These are phyloP conservation scores for Apamea crenata DNA, from an alignment of 2,888 invertebrate species.

Conservation along the genomic window DNA sequence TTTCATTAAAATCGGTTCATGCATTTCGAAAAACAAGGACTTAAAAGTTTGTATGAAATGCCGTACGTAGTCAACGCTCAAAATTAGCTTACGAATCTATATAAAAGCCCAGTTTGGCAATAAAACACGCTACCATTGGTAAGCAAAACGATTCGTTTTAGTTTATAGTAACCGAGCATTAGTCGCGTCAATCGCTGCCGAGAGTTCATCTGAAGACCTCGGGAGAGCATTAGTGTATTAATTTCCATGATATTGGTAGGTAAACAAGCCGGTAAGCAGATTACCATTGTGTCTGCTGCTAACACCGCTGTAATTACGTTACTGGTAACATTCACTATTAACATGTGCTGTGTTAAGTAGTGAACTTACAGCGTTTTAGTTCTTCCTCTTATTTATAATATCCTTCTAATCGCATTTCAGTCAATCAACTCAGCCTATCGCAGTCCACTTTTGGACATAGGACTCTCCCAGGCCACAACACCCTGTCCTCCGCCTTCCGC, in stretches of 20 bases:
- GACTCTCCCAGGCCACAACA: too few relatives aligned
- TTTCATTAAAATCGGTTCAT: too few relatives aligned
- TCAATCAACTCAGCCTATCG: too few relatives aligned
- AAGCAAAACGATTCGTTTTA: background rate
- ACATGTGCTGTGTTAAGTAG: background rate
- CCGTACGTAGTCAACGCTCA: too few relatives aligned
- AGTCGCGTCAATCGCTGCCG: too few relatives aligned
- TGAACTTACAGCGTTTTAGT: background rate
- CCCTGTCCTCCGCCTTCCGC: too few relatives aligned
- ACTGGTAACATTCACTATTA: constrained; percentile 50
- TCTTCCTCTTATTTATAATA: background rate
- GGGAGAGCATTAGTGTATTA: constrained; percentile 21
- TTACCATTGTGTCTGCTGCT: constrained; percentile 39
- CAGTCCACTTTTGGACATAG: too few relatives aligned
- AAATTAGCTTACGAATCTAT: too few relatives aligned
- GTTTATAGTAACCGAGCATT: too few relatives aligned
- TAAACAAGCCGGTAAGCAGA: constrained; percentile 43
- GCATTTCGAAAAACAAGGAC: too few relatives aligned
- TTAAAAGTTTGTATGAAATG: too few relatives aligned
- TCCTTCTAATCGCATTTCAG: background rate
- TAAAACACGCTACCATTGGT: background rate
- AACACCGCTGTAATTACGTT: constrained; percentile 42
- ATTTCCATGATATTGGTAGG: constrained; percentile 28
- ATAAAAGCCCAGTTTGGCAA: background rate
- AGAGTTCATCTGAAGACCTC: background rate